Evolutionary conservation across 2,797 vertebrate species (phyloP), one percentile per base, ranked within the genome.

Genomic region (Sphaeramia orbicularis): DNA sequence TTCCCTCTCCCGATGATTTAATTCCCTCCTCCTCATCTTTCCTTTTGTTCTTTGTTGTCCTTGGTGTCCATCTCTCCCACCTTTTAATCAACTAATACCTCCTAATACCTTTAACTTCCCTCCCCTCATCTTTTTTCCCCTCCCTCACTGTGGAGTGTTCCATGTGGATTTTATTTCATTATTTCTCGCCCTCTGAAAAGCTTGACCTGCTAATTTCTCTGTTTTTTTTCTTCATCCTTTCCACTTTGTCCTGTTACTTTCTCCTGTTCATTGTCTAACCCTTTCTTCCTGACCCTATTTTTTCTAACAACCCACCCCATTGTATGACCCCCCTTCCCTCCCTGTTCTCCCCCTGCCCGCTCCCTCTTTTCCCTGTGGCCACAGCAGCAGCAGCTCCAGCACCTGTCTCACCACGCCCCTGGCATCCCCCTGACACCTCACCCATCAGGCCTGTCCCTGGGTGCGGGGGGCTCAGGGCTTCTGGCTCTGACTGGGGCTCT

Each of bases 321-420:
- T 64, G 13, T 76, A 3, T 72, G 24, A 50, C 16, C 19, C 13
- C 53, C n/a, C n/a, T n/a, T 24, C 38, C 24, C 37, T 30, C 47
- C 27, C 49, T 16, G 1, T 4, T 59, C 51, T 14, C 55, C 38
- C 19, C 38, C 18, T 38, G 56, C 76, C 62, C 40, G 0, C 61
- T 58, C 63, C 48, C 21, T 59, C 40, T 6, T 72, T 76, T 73
- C 75, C 86, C 86, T 85, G 86, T 88, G 86, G 87, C 79, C 84
- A 86, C 90, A 96, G 96, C 97, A 97, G 95, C 97, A 99, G 95
- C 97, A 98, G 93, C 95, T 98, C 88, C 97, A 98, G 90, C 96
- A 97, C 63, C 95, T 98, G 87, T 96, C 96, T 78, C 97, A 97
- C 84, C 96, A 96, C 0, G 80, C 93, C 21, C 93, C 96, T 15